Evolutionary conservation across 2,888 invertebrate species (phyloP).

Genomic region (Ophion slaviceki): DNA sequence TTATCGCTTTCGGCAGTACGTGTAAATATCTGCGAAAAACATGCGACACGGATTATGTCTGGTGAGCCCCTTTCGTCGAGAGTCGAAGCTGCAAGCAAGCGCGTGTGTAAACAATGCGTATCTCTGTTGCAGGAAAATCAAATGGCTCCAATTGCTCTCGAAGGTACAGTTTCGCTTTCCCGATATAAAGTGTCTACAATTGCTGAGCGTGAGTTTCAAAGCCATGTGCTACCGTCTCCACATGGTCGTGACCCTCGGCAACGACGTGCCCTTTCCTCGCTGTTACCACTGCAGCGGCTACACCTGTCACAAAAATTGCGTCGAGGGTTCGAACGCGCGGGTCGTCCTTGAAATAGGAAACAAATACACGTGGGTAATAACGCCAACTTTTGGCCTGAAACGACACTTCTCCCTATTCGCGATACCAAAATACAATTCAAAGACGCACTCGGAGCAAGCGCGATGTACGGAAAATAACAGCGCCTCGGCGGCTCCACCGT

Average conservation of each 20-base stretch:
- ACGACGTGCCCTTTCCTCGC: constrained; percentile 79
- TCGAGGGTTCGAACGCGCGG: constrained; percentile 81
- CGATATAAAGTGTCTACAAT: constrained; percentile 80
- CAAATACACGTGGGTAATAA: constrained; percentile 83
- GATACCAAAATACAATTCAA: constrained; percentile 80
- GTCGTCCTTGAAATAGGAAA: constrained; percentile 83
- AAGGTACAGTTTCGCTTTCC: constrained; percentile 82
- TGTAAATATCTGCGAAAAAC: constrained; percentile 82
- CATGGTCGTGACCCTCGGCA: constrained; percentile 80
- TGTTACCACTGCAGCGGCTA: constrained; percentile 82
- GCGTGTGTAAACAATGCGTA: not conserved
- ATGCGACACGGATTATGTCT: constrained; percentile 81
- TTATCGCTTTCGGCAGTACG: constrained; percentile 82
- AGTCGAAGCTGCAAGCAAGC: not conserved
- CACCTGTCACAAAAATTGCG: constrained; percentile 82
- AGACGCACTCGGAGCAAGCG: constrained; percentile 73
- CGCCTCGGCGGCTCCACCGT: not conserved
- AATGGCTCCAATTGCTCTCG: constrained; percentile 81
- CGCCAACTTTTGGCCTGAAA: constrained; percentile 79
- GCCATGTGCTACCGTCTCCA: constrained; percentile 82
- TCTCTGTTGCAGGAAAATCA: constrained; percentile 80
- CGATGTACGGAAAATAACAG: constrained; percentile 54
- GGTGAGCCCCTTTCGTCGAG: constrained; percentile 77
- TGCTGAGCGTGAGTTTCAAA: constrained; percentile 81
- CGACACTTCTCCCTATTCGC: constrained; percentile 82